Conservation (phyloP, 2,888 invertebrate species). For the Venusia cambrica region DNA sequence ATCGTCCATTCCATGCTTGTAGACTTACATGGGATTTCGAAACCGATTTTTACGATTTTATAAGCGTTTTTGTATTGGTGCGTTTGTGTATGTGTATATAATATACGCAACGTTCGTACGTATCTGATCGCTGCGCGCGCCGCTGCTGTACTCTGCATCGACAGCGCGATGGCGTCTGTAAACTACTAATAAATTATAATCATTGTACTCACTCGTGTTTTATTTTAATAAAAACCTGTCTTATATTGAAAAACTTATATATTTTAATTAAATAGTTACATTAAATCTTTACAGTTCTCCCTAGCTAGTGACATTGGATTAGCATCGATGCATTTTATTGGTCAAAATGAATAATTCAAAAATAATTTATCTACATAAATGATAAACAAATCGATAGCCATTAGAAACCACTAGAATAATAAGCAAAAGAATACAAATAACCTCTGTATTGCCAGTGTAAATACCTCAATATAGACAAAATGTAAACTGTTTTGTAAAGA, state of each 20-base stretch:
- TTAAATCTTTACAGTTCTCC: conserved; percentile 77
- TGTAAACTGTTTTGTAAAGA: conserved; percentile 23
- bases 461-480: conserved; percentile 16
- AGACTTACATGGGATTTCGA: conserved; percentile 36
- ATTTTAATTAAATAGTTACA: conserved; percentile 81
- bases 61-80: conserved; percentile 49
- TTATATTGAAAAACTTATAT: conserved; percentile 75
- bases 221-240: conserved; percentile 45
- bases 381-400: conserved; percentile 65
- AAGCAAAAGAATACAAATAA: conserved; percentile 43
- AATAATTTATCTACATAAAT: conserved; percentile 74
- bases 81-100: conserved; percentile 57
- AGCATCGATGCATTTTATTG: conserved; percentile 76
- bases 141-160: conserved; percentile 58
- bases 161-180: conserved; percentile 79
- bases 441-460: conserved; percentile 46
- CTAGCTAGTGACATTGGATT: conserved; percentile 74
- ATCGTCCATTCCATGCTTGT: conserved; percentile 63
- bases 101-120: conserved; percentile 48
- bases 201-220: conserved; percentile 62
- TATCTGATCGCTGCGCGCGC: conserved; percentile 39
- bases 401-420: conserved; percentile 50
- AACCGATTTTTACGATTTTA: conserved; percentile 33
- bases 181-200: conserved; percentile 82
- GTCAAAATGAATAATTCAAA: conserved; percentile 68